These are phyloP conservation scores for Napeogenes sylphis DNA, from an alignment of 2,888 invertebrate genomes.

Conservation along the genomic window DNA sequence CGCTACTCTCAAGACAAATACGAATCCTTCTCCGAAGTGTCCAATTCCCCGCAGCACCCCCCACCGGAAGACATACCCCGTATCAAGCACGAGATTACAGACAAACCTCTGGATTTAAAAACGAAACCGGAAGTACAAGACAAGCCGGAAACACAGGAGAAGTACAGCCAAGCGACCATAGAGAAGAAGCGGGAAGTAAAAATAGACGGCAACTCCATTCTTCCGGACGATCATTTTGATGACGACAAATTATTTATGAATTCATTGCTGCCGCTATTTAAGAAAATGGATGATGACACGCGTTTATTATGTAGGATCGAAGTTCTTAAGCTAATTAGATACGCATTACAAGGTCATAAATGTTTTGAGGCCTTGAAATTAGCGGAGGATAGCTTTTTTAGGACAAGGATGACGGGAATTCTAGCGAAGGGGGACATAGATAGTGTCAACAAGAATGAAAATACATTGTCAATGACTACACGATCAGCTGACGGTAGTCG, in stretches of 20 bases:
- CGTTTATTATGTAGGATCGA: conserved; percentile 64
- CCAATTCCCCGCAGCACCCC: conserved; percentile 65
- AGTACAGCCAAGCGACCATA: conserved; percentile 53
- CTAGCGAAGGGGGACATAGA: conserved; percentile 48
- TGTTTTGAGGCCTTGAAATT: conserved; percentile 57
- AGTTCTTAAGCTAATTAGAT: conserved; percentile 62
- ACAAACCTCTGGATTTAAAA: conserved; percentile 60
- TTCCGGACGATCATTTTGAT: conserved; percentile 67
- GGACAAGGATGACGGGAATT: conserved; percentile 47
- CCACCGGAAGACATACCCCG: conserved; percentile 54
- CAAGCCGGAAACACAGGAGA: conserved; percentile 51
- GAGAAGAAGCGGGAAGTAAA: conserved; percentile 57
- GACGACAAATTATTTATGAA: conserved; percentile 70
- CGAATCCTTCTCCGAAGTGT: conserved; percentile 67
- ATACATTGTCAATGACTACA: conserved; percentile 63
- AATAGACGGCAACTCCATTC: conserved; percentile 63
- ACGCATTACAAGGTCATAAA: conserved; percentile 61
- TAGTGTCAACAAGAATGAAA: conserved; percentile 40
- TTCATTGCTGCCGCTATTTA: conserved; percentile 63
- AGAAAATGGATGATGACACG: conserved; percentile 70
- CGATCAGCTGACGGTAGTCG: conserved; percentile 66
- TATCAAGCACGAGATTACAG: conserved; percentile 53
- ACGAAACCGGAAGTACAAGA: conserved; percentile 49
- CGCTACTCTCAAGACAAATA: conserved; percentile 68
- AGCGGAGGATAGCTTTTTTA: conserved; percentile 56